Percentiles rank a stretch among this genome's conserved stretches.
These are phyloP conservation scores for Morpho helenor DNA, from an alignment of 2,888 invertebrate species.

Conservation along the genomic window DNA sequence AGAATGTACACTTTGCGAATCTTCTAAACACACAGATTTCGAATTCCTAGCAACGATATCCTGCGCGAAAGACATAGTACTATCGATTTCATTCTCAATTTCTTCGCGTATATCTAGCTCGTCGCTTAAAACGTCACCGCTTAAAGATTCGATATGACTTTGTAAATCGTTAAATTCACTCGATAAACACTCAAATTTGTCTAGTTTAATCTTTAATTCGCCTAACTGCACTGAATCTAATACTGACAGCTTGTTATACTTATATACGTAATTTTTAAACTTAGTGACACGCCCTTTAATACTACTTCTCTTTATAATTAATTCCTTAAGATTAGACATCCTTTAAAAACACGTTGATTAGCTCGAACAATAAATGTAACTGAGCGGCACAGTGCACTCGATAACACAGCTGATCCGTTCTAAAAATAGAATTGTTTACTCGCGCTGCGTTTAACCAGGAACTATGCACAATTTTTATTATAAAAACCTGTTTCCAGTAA, in stretches of 20 bases:
- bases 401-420: not conserved
- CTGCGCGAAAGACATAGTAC: not conserved
- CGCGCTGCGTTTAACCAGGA: not conserved
- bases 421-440: not conserved
- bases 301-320: constrained; percentile 3
- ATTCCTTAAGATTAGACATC: not conserved
- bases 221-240: too few species aligned
- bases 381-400: not conserved
- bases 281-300: constrained; percentile 11
- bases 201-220: too few species aligned
- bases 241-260: too few species aligned
- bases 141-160: not conserved
- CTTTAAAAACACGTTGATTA: not conserved
- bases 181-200: not conserved
- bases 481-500: not conserved
- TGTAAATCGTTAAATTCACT: constrained; percentile 1
- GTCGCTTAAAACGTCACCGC: not conserved
- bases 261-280: constrained; percentile 8
- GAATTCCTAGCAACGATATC: not conserved
- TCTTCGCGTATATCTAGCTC: constrained; percentile 1
- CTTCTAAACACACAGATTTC: not conserved
- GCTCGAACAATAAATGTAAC: not conserved
- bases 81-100: constrained; percentile 1
- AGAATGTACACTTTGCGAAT: not conserved
- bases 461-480: too few species aligned